phyloP scores from a whole-genome alignment of 2,797 vertebrate genomes.

The Telmatherina bonti region DNA sequence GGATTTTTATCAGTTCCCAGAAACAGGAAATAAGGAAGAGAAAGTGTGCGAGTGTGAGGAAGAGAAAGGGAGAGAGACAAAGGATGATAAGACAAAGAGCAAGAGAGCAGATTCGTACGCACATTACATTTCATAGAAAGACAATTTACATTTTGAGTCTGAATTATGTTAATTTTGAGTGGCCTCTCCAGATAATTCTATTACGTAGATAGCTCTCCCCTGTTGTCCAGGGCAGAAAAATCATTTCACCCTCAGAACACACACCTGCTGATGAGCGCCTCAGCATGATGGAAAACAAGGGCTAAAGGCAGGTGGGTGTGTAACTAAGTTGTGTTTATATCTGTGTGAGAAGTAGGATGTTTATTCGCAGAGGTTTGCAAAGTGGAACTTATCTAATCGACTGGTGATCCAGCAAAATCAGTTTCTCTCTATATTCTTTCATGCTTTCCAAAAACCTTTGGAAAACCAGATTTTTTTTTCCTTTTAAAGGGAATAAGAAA shows the following conservation, averaged over 20 bases:
- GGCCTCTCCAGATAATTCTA: constrained; percentile 82
- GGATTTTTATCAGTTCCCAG: constrained; percentile 63
- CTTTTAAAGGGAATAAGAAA: too few species aligned
- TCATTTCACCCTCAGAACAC: constrained; percentile 66
- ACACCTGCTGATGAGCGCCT: constrained; percentile 65
- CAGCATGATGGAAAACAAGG: constrained; percentile 62
- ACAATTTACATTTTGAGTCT: constrained; percentile 80
- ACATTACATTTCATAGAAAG: constrained; percentile 72
- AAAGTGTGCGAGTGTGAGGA: constrained; percentile 13
- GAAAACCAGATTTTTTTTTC: too few species aligned
- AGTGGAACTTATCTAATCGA: constrained; percentile 63
- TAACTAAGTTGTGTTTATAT: constrained; percentile 30
- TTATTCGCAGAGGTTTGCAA: constrained; percentile 33
- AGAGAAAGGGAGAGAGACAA: constrained; percentile 8
- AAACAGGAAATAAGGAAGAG: constrained; percentile 57
- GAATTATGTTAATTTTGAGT: constrained; percentile 83
- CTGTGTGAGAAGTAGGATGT: constrained; percentile 24
- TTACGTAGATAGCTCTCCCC: constrained; percentile 76
- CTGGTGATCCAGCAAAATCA: constrained; percentile 58
- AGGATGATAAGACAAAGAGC: constrained; percentile 58
- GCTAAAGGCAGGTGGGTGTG: constrained; percentile 48
- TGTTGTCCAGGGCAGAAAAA: constrained; percentile 72
- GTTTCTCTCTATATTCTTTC: constrained; percentile 41
- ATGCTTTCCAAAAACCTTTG: too few species aligned
- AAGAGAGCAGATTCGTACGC: constrained; percentile 65